Conservation (phyloP, 2,797 vertebrate genomes). For the Pogoniulus pusillus region DNA sequence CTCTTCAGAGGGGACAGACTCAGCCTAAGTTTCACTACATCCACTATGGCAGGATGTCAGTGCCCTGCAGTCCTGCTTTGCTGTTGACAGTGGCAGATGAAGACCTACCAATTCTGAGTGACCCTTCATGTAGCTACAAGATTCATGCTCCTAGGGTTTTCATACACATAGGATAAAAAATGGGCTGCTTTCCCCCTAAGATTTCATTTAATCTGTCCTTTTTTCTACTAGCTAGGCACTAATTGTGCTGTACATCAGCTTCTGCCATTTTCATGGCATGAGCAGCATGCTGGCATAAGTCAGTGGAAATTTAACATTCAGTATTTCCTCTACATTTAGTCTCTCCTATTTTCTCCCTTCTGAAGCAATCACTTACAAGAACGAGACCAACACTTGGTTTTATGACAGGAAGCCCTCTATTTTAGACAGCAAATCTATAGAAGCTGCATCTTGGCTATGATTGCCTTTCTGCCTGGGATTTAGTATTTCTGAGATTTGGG, state of each 20-base stretch:
- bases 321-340: neutral
- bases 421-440: neutral
- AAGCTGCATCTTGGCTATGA: neutral
- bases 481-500: neutral
- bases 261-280: constrained; percentile 17
- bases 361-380: neutral
- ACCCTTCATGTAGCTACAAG: neutral
- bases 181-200: neutral
- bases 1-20: neutral
- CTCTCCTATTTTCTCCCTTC: neutral
- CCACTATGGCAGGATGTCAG: neutral
- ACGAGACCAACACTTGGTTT: neutral
- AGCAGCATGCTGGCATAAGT: neutral
- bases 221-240: neutral
- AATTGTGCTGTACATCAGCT: neutral
- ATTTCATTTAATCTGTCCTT: neutral
- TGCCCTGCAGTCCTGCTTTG: neutral
- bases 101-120: neutral
- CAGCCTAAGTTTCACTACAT: neutral
- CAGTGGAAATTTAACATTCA: constrained; percentile 21
- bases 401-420: neutral
- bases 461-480: neutral
- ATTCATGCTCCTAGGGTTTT: neutral
- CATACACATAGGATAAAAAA: neutral
- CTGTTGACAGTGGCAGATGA: neutral